Evolutionary conservation across 2,888 invertebrate species (phyloP).

Genomic region (Parnassius smintheus): DNA sequence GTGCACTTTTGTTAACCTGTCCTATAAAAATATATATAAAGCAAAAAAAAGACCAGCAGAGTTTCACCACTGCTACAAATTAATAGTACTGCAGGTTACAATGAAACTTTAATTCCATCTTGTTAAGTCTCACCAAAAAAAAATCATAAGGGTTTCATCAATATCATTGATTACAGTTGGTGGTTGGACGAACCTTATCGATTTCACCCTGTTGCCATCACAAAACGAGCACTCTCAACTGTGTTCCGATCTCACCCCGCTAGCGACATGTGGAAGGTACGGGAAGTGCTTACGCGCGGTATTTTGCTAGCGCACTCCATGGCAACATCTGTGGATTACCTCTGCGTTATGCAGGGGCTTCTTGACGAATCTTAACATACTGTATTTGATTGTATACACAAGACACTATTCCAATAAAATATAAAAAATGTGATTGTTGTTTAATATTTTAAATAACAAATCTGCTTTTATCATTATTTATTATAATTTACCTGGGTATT

Average conservation of each 20-base stretch:
- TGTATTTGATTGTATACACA: constrained; percentile 7
- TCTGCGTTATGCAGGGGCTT: constrained; percentile 73
- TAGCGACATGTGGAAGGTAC: constrained; percentile 64
- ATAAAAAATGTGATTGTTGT: no score
- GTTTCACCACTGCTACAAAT: no score
- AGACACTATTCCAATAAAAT: constrained; percentile 37
- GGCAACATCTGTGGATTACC: constrained; percentile 73
- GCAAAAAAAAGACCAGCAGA: no score
- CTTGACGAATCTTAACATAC: constrained; percentile 55
- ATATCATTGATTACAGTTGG: constrained; percentile 47
- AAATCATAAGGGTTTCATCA: no score
- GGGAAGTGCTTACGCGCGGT: constrained; percentile 68
- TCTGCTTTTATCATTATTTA: no score
- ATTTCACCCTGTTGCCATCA: constrained; percentile 57
- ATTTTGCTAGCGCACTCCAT: constrained; percentile 69
- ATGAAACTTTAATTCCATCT: no score
- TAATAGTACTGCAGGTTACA: no score
- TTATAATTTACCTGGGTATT: no score
- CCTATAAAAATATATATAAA: no score
- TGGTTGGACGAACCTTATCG: constrained; percentile 58
- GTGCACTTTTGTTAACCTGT: no score
- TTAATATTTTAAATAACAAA: no score
- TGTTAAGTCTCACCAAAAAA: no score
- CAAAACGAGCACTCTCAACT: constrained; percentile 44
- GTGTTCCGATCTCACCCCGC: constrained; percentile 42